phyloP scores from a whole-genome alignment of 2,888 invertebrate species.

The Sesia apiformis region DNA sequence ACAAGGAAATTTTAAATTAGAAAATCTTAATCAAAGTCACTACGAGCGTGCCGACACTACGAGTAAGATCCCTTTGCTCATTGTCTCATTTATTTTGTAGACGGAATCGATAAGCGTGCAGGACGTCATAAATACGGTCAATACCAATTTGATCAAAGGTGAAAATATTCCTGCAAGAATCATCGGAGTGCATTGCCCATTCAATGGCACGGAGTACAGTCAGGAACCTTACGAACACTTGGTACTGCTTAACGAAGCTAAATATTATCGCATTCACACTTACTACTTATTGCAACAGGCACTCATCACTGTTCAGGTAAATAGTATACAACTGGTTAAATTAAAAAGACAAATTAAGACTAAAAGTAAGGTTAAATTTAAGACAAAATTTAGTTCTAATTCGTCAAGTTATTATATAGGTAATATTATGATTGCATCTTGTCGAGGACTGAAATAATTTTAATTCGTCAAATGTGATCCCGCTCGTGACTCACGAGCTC shows the following conservation, averaged over 20 bases:
- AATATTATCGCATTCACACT: slow-evolving; percentile 68
- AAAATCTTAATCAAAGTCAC: too few relatives aligned
- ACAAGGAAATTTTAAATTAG: too few relatives aligned
- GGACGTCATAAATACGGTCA: slow-evolving; percentile 39
- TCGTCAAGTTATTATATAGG: too few relatives aligned
- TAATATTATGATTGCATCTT: too few relatives aligned
- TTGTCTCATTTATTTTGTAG: slow-evolving; percentile 21
- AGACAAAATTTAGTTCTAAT: too few relatives aligned
- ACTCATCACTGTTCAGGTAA: slow-evolving; percentile 44
- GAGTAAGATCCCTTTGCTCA: too few relatives aligned
- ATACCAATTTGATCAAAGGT: slow-evolving; percentile 42
- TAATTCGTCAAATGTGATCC: too few relatives aligned
- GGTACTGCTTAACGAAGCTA: slow-evolving; percentile 65
- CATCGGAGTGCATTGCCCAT: slow-evolving; percentile 49
- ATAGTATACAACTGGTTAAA: background rate
- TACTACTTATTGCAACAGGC: slow-evolving; percentile 46
- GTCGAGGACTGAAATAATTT: too few relatives aligned
- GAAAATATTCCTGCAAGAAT: slow-evolving; percentile 49
- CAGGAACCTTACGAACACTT: slow-evolving; percentile 75
- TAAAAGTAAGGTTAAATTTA: too few relatives aligned
- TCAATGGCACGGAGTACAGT: slow-evolving; percentile 40
- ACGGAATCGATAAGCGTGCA: slow-evolving; percentile 36
- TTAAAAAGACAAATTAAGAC: too few relatives aligned
- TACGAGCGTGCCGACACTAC: too few relatives aligned
- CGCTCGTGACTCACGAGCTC: too few relatives aligned